Evolutionary conservation across 2,888 invertebrate genomes (phyloP).

Genomic region (Agrypnus murinus): DNA sequence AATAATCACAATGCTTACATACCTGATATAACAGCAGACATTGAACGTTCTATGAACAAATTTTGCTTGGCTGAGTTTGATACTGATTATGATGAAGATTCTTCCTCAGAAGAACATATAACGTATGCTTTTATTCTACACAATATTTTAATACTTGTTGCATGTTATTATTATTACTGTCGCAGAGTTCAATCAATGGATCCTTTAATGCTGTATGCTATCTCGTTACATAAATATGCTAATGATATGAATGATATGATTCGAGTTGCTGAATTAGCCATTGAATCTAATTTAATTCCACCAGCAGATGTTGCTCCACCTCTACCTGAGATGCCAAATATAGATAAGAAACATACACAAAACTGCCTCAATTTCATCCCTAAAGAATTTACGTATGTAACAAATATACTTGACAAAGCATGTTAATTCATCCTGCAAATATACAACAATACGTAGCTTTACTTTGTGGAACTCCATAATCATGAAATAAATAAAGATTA

Average conservation of each 20-base stretch:
- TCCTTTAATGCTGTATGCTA: constrained; percentile 65
- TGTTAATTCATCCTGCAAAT: too few species aligned
- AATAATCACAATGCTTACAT: constrained; percentile 34
- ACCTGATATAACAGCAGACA: constrained; percentile 65
- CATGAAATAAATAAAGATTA: too few species aligned
- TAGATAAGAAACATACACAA: constrained; percentile 59
- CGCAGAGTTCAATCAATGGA: constrained; percentile 65
- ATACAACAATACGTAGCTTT: too few species aligned
- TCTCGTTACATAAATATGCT: constrained; percentile 66
- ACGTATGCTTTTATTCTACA: neutral
- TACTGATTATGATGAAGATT: constrained; percentile 57
- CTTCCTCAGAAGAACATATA: neutral
- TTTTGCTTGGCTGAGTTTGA: constrained; percentile 65
- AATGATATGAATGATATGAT: constrained; percentile 66
- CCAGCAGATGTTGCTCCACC: constrained; percentile 64
- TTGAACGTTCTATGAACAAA: constrained; percentile 66
- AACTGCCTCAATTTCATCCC: constrained; percentile 65
- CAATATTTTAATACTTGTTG: too few species aligned
- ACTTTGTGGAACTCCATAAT: too few species aligned
- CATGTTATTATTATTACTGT: too few species aligned
- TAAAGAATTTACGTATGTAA: constrained; percentile 62
- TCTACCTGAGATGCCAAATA: constrained; percentile 63
- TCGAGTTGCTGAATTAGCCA: constrained; percentile 63
- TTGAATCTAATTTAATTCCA: constrained; percentile 64
- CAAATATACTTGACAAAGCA: neutral